Conservation (phyloP, 1,140 invertebrate genomes). For the Arctopsyche grandis region DNA sequence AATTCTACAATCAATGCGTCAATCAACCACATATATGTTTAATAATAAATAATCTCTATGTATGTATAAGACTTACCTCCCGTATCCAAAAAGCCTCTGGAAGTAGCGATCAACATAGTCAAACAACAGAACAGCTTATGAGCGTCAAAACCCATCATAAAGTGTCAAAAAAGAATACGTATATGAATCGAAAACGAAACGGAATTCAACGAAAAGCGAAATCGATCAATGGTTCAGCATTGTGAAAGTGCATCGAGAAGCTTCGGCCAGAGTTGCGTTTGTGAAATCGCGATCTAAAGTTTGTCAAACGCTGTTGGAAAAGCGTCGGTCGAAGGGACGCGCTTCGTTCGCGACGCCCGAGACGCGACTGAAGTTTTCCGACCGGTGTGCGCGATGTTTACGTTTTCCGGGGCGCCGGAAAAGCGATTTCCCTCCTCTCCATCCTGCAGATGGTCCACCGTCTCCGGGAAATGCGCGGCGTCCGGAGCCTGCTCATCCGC, state of each 20-base stretch:
- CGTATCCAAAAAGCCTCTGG: slow-evolving; percentile 29
- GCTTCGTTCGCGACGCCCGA: not conserved
- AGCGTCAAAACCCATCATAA: slow-evolving; percentile 2
- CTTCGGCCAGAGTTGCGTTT: not conserved
- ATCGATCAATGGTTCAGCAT: not conserved
- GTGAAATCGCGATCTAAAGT: not conserved
- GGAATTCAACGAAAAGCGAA: not conserved
- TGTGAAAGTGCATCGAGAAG: not conserved
- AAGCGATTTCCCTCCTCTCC: slow-evolving; percentile 29
- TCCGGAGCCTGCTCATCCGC: too few species aligned
- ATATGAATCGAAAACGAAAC: not conserved
- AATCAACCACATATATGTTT: too few species aligned
- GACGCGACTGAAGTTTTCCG: slow-evolving; percentile 34
- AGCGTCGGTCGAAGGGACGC: not conserved
- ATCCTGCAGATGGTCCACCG: not conserved
- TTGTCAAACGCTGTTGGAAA: not conserved
- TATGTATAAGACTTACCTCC: slow-evolving; percentile 18
- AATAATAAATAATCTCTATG: too few species aligned
- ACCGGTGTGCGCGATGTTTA: slow-evolving; percentile 24
- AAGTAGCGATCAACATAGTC: slow-evolving; percentile 13
- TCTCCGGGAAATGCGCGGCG: not conserved
- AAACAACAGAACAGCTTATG: slow-evolving; percentile 20
- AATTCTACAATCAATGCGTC: too few species aligned
- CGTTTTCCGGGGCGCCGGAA: slow-evolving; percentile 30
- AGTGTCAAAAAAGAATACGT: not conserved